Evolutionary conservation across 2,888 invertebrate genomes (phyloP).

Genomic region (Spialia ferax): DNA sequence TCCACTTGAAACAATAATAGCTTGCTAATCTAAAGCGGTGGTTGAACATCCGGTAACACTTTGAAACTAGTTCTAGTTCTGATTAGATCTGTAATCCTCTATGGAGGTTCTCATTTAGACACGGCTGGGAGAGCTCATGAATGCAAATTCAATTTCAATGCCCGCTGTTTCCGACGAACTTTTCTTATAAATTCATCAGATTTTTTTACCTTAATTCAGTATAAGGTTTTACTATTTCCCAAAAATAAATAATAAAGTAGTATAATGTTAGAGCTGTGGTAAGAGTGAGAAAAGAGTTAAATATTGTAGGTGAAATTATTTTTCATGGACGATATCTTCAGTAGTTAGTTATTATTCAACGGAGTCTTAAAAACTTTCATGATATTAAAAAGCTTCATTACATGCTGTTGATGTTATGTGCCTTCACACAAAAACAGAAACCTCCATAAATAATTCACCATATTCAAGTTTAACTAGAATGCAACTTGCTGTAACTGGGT

Average conservation of each 20-base stretch:
- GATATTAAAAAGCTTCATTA: too few relatives aligned
- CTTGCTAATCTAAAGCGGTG: not conserved
- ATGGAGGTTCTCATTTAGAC: constrained; percentile 37
- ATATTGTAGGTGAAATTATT: too few relatives aligned
- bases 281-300: too few relatives aligned
- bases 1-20: not conserved
- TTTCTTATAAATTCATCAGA: constrained; percentile 17
- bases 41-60: constrained; percentile 5
- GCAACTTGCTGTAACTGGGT: not conserved
- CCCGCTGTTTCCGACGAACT: constrained; percentile 22
- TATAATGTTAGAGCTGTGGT: too few relatives aligned
- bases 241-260: too few relatives aligned
- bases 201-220: not conserved
- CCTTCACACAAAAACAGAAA: not conserved
- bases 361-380: too few relatives aligned
- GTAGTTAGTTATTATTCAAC: too few relatives aligned
- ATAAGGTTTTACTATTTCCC: too few relatives aligned
- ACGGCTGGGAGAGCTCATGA: constrained; percentile 34
- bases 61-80: constrained; percentile 34
- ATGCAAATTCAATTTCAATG: constrained; percentile 39
- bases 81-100: constrained; percentile 39
- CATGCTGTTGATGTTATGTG: not conserved
- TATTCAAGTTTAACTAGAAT: not conserved
- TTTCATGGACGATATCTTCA: too few relatives aligned
- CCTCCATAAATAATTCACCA: not conserved